Conservation (phyloP, 64 coral and sea anemone genomes). For the Trachythela sp. region DNA sequence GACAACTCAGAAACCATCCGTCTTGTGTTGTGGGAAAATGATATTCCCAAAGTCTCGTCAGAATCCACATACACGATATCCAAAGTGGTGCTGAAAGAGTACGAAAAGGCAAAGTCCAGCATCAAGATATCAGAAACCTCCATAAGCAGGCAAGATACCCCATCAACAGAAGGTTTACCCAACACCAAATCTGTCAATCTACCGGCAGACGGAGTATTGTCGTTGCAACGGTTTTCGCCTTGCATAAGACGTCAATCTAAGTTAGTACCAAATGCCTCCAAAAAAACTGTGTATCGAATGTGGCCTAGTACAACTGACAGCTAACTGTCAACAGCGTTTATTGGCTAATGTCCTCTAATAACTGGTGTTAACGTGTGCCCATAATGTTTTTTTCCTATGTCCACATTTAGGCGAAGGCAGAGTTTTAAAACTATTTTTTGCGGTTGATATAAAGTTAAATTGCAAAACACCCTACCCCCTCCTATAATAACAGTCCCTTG, state of each 20-base stretch:
- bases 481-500: too few relatives aligned
- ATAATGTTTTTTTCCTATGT: too few relatives aligned
- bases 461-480: too few relatives aligned
- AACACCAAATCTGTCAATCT: slow-evolving; percentile 31
- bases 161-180: background rate
- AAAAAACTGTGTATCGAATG: slow-evolving; percentile 54
- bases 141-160: slow-evolving; percentile 42
- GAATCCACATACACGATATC: slow-evolving; percentile 37
- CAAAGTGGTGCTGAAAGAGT: slow-evolving; percentile 50
- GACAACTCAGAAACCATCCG: slow-evolving; percentile 34
- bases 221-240: slow-evolving; percentile 30
- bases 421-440: slow-evolving; percentile 7
- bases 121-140: slow-evolving; percentile 26
- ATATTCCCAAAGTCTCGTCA: slow-evolving; percentile 49
- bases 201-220: slow-evolving; percentile 56
- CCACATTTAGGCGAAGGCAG: slow-evolving; percentile 5
- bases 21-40: slow-evolving; percentile 57
- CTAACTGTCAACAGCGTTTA: slow-evolving; percentile 37
- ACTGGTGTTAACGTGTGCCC: too few relatives aligned
- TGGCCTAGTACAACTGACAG: slow-evolving; percentile 54
- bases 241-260: slow-evolving; percentile 62
- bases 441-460: too few relatives aligned
- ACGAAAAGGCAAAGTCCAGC: slow-evolving; percentile 14
- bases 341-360: slow-evolving; percentile 55
- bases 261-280: slow-evolving; percentile 19